A percentile compares a stretch with the other conserved stretches of the same genome.
Conservation (phyloP, 2,113 vertebrate species). For the Oxygymnocypris stewartii region DNA sequence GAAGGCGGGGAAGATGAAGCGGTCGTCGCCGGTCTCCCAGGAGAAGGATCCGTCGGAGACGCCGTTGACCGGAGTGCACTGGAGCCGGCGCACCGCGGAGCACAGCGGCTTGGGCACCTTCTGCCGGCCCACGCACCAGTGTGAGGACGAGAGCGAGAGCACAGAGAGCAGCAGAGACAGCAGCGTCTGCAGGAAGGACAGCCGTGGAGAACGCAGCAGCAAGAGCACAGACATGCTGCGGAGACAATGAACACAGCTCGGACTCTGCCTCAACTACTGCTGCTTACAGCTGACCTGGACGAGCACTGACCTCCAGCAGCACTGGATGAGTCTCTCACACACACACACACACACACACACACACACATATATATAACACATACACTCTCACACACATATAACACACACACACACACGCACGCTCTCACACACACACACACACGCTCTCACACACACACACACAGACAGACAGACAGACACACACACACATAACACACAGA, state of each 20-base stretch:
- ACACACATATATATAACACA: neutral
- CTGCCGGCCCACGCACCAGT: constrained; percentile 88
- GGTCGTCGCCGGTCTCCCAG: constrained; percentile 86
- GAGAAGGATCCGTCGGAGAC: constrained; percentile 72
- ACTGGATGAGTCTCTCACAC: too few relatives aligned
- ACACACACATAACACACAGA: neutral
- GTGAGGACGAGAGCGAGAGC: constrained; percentile 79
- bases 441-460: too few relatives aligned
- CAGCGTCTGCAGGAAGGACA: constrained; percentile 66
- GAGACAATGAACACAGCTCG: too few relatives aligned
- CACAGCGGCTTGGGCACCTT: constrained; percentile 93
- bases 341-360: neutral
- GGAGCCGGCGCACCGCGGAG: constrained; percentile 73
- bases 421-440: too few relatives aligned
- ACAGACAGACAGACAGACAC: too few relatives aligned
- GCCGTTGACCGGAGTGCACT: constrained; percentile 80
- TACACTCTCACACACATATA: too few relatives aligned
- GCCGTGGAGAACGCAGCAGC: constrained; percentile 29
- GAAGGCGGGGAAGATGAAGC: constrained; percentile 81
- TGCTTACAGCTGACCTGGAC: too few relatives aligned
- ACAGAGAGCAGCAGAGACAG: constrained; percentile 82
- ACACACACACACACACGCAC: too few relatives aligned
- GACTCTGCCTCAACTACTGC: too few relatives aligned
- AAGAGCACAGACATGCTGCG: constrained; percentile 44
- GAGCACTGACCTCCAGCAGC: too few relatives aligned